These are phyloP conservation scores for Caretta caretta DNA, from an alignment of 2,113 vertebrate genomes.

Conservation along the genomic window DNA sequence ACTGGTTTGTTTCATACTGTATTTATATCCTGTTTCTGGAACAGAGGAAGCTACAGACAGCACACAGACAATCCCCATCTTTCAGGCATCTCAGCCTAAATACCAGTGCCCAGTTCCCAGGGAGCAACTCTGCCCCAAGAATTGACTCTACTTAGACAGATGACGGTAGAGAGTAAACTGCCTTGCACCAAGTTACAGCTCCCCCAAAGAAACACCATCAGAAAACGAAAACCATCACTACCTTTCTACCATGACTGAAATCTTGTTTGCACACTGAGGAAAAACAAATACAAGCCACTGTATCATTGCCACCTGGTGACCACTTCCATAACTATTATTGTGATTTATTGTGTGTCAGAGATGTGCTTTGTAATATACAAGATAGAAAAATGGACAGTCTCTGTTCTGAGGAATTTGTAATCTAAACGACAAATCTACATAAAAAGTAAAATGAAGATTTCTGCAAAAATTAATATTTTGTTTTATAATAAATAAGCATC, in stretches of 20 bases:
- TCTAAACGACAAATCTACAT: background rate
- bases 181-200: background rate
- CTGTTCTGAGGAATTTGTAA: background rate
- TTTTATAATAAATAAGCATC: background rate
- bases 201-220: background rate
- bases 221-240: background rate
- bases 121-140: background rate
- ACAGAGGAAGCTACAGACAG: background rate
- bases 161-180: background rate
- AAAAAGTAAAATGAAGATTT: background rate
- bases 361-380: accelerated
- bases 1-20: background rate
- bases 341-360: background rate
- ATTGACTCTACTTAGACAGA: background rate
- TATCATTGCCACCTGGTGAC: background rate
- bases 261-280: conserved; percentile 8
- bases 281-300: background rate
- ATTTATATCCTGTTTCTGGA: background rate
- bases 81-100: background rate
- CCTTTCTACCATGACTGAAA: conserved; percentile 19
- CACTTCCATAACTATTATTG: background rate
- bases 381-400: background rate
- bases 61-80: background rate
- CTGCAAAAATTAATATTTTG: background rate
- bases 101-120: background rate